These are phyloP conservation scores for Aphelenchoides avenae DNA, from an alignment of 1,140 invertebrate genomes.

Conservation along the genomic window DNA sequence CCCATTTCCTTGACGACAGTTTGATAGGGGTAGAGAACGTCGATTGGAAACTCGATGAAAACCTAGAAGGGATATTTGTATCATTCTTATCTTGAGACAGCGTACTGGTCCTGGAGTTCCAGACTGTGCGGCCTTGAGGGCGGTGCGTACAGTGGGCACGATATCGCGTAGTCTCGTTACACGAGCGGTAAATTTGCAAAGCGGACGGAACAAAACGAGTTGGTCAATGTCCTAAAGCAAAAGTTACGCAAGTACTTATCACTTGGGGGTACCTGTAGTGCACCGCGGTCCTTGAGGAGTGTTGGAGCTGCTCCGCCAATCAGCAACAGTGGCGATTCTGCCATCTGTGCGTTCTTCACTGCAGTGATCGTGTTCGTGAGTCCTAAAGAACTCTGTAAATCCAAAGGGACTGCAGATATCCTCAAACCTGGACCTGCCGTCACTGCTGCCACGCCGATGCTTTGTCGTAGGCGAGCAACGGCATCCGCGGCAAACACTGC, in stretches of 20 bases:
- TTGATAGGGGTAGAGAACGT: slow-evolving; percentile 68
- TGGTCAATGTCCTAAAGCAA: slow-evolving; percentile 67
- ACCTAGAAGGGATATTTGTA: slow-evolving; percentile 59
- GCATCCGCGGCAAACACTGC: slow-evolving; percentile 71
- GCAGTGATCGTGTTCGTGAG: slow-evolving; percentile 70
- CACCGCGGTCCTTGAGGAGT: slow-evolving; percentile 65
- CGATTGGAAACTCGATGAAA: slow-evolving; percentile 70
- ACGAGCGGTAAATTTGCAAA: slow-evolving; percentile 66
- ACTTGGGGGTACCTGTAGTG: slow-evolving; percentile 61
- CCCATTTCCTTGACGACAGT: slow-evolving; percentile 66
- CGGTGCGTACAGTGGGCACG: slow-evolving; percentile 64
- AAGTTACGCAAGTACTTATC: not conserved
- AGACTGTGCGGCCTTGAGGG: slow-evolving; percentile 66
- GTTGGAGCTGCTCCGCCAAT: slow-evolving; percentile 63
- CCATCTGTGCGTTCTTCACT: slow-evolving; percentile 71
- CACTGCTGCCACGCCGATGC: slow-evolving; percentile 69
- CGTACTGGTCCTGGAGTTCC: slow-evolving; percentile 67
- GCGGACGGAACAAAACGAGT: slow-evolving; percentile 67
- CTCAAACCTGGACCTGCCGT: slow-evolving; percentile 67
- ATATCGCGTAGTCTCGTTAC: slow-evolving; percentile 65
- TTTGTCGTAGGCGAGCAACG: slow-evolving; percentile 66
- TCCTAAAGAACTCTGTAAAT: slow-evolving; percentile 59
- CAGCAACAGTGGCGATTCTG: slow-evolving; percentile 68
- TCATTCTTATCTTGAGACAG: not conserved
- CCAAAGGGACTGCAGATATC: slow-evolving; percentile 1